Evolutionary conservation across 2,113 vertebrate genomes (phyloP), one percentile per base, ranked within the genome.

Genomic region (Piprites chloris): DNA sequence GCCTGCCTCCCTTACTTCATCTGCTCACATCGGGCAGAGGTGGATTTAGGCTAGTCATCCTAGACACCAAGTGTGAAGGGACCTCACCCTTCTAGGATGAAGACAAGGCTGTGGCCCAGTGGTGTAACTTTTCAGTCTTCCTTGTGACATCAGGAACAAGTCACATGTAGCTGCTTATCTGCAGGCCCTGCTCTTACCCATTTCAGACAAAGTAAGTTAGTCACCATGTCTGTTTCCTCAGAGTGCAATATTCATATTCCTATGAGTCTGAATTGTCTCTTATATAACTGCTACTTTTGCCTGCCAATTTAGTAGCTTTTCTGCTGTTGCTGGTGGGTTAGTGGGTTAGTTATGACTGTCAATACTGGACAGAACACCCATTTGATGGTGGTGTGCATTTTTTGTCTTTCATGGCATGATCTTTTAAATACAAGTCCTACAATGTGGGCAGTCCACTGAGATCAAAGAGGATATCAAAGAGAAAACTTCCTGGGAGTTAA

Each of bases 371-470:
- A 35, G 35, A 73, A 59, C 30, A 82, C 2, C 21, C 52, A 27
- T 75, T 53, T 68, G 61, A 67, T 20, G 33, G 46, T 62, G 30
- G 13, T 59, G 39, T 62, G 86, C 56, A 23, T 32, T 2, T 7
- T 79, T 50, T 52, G 17, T 24, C n/a, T 79, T 88, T 84, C 35
- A 47, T 14, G 44, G 8, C 17, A 18, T 33, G 39, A 55, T 33
- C 18, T 7, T 88, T 87, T 95, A 80, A 50, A 61, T 74, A 62
- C 12, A 76, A 63, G 22, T 78, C 32, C 6, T 75, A 37, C n/a
- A 67, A 8, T 0, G 0, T 0, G 1, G 9, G 5, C 32, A 42
- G 37, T 37, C 55, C 42, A 11, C 2, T 61, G 49, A 88, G 52
- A 65, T 52, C 41, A 83, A 94, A 58, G 16, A 73, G 3, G 53